A percentile compares a stretch with the other conserved stretches of the same genome.
phyloP scores from a whole-genome alignment of 2,888 invertebrate species.

The Aphrophora alni region DNA sequence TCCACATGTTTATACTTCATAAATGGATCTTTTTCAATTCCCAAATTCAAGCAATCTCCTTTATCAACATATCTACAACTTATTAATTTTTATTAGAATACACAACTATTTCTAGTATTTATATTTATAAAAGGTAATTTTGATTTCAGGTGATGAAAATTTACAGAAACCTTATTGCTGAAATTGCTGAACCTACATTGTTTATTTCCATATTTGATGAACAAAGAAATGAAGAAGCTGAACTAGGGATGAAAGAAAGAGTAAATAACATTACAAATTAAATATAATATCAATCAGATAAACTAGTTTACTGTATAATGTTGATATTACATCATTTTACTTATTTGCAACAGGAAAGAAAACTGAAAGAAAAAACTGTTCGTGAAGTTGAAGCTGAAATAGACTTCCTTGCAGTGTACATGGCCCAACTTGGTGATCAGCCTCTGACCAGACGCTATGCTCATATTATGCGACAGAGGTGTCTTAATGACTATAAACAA shows the following conservation, averaged over 20 bases:
- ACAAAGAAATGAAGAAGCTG: slow-evolving; percentile 62
- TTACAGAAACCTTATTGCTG: slow-evolving; percentile 58
- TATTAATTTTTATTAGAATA: no score
- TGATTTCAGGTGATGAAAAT: slow-evolving; percentile 35
- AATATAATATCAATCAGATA: not conserved
- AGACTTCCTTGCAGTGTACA: slow-evolving; percentile 69
- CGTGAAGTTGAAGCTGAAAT: slow-evolving; percentile 68
- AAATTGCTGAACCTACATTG: slow-evolving; percentile 61
- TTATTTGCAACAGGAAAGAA: slow-evolving; percentile 40
- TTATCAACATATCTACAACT: no score
- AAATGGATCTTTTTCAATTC: no score
- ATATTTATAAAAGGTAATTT: not conserved
- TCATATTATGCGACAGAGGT: slow-evolving; percentile 62
- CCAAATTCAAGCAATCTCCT: no score
- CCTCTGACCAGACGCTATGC: slow-evolving; percentile 61
- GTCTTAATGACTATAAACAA: slow-evolving; percentile 71
- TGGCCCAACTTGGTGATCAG: slow-evolving; percentile 58
- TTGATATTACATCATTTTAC: not conserved
- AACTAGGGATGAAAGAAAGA: slow-evolving; percentile 61
- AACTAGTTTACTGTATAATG: not conserved
- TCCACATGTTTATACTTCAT: no score
- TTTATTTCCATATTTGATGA: slow-evolving; percentile 63
- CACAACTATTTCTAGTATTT: no score
- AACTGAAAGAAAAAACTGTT: slow-evolving; percentile 61
- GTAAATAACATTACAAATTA: slow-evolving; percentile 52